Evolutionary conservation across 2,113 vertebrate species (phyloP).

Genomic region (Meriones unguiculatus): DNA sequence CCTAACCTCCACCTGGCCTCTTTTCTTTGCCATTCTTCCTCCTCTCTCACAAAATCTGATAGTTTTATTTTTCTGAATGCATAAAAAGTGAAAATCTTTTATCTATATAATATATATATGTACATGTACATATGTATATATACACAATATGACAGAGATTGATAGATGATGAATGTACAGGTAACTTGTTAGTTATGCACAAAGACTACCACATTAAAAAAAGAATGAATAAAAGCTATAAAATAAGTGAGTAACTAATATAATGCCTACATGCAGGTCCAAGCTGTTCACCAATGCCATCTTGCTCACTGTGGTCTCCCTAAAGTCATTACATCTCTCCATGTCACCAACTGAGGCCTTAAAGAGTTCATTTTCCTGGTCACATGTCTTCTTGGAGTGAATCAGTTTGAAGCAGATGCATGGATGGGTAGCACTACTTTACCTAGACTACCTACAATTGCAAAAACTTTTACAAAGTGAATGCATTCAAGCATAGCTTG

Average conservation of each 20-base stretch:
- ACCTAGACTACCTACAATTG: neutral
- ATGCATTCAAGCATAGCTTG: neutral
- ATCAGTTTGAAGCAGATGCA: neutral
- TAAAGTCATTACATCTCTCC: neutral
- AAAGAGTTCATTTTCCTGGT: neutral
- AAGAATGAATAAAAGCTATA: neutral
- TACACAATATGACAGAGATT: neutral
- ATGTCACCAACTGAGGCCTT: neutral
- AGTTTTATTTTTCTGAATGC: neutral
- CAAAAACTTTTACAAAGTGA: neutral
- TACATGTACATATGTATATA: neutral
- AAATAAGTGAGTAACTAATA: neutral
- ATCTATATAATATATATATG: neutral
- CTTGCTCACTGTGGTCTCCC: neutral
- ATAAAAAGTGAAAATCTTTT: neutral
- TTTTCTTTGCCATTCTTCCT: neutral
- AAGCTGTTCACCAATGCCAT: rapidly evolving
- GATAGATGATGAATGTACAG: neutral
- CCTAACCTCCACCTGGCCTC: neutral
- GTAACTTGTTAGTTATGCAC: neutral
- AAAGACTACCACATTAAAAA: neutral
- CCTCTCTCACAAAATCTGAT: neutral
- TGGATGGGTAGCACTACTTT: neutral
- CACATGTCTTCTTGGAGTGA: neutral
- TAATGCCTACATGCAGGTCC: neutral